phyloP scores from a whole-genome alignment of 2,797 vertebrate species.

The Stomatorhinus walkeri region DNA sequence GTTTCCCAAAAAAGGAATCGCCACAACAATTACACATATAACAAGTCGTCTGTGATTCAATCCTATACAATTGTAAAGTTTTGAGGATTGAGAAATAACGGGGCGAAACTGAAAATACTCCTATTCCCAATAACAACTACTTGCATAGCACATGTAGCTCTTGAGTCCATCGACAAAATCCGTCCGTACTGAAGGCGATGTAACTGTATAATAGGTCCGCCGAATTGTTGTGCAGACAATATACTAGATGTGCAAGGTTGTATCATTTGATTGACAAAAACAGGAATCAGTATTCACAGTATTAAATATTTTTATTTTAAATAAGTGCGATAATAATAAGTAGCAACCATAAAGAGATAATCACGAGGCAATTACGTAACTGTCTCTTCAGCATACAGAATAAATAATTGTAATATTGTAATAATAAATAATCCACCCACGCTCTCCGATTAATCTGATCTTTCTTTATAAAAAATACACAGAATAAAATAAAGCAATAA shows the following conservation, averaged over 20 bases:
- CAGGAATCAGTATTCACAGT: neutral
- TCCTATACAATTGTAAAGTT: neutral
- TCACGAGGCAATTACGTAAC: neutral
- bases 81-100: neutral
- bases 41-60: neutral
- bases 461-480: neutral
- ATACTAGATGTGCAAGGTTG: neutral
- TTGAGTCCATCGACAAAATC: neutral
- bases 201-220: conserved; percentile 4
- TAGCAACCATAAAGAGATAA: neutral
- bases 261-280: neutral
- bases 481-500: neutral
- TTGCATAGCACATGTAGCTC: neutral
- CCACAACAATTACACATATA: neutral
- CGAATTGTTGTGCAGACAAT: neutral
- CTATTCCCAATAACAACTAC: neutral
- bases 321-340: neutral
- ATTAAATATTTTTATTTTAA: neutral
- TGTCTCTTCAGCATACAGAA: neutral
- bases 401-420: neutral
- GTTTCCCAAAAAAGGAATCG: neutral
- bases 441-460: neutral
- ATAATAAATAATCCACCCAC: neutral
- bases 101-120: neutral
- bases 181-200: neutral